These are phyloP conservation scores for Aphelenchoides avenae DNA, from an alignment of 1,140 invertebrate genomes.

Conservation along the genomic window DNA sequence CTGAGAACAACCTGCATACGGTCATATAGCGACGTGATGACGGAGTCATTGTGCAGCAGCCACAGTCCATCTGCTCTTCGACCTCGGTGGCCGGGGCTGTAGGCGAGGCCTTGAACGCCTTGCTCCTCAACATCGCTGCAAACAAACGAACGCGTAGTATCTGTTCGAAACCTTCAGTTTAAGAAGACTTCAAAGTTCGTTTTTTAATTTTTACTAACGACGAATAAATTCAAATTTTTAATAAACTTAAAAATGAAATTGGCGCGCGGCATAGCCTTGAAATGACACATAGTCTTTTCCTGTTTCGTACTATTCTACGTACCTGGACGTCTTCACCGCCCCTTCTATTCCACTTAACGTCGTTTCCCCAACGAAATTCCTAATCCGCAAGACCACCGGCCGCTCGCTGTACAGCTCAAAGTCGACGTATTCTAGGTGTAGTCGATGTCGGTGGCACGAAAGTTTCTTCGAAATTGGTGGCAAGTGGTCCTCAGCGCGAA, in stretches of 20 bases:
- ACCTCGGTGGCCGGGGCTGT: conserved; percentile 31
- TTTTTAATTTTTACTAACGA: conserved; percentile 8
- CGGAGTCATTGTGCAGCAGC: conserved; percentile 24
- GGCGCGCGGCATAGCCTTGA: background rate
- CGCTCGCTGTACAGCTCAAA: conserved; percentile 27
- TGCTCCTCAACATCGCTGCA: conserved; percentile 41
- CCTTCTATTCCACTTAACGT: conserved; percentile 21
- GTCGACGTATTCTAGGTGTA: conserved; percentile 18
- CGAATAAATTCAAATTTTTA: background rate
- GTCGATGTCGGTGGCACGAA: conserved; percentile 5
- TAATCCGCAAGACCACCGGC: conserved; percentile 33
- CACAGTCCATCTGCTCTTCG: conserved; percentile 39
- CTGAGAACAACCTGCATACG: conserved; percentile 22
- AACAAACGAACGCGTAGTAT: conserved; percentile 16
- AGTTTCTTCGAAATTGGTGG: background rate
- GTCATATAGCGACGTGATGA: conserved; percentile 19
- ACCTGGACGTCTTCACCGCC: conserved; percentile 33
- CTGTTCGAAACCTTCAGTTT: too few species aligned
- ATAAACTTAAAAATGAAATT: background rate
- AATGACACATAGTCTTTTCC: conserved; percentile 2
- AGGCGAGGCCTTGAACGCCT: conserved; percentile 35
- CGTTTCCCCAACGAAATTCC: conserved; percentile 22
- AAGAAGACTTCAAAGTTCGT: conserved; percentile 2
- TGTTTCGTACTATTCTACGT: background rate
- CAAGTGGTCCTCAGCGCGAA: background rate